phyloP scores from a whole-genome alignment of 2,888 invertebrate species.

The Julus scandinavius region DNA sequence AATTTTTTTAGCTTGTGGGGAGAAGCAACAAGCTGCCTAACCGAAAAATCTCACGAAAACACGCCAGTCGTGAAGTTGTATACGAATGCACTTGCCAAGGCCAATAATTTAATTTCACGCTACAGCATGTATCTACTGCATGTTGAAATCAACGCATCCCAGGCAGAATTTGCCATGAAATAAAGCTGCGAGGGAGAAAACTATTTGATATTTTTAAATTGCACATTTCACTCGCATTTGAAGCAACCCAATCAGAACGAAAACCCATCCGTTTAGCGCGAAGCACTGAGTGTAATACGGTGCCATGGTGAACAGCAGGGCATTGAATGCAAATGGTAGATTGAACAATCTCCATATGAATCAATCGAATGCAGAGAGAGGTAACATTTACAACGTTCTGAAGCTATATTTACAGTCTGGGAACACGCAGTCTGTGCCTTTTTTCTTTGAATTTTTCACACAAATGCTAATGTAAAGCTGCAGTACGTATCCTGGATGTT shows the following conservation, averaged over 20 bases:
- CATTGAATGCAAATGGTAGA: not conserved
- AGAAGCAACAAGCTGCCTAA: not conserved
- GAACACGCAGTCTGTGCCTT: not conserved
- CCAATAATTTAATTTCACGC: conserved; percentile 31
- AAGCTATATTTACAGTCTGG: not conserved
- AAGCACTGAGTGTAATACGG: not conserved
- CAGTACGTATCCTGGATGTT: not conserved
- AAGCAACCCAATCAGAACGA: conserved; percentile 13
- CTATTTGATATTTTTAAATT: not conserved
- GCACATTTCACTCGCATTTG: conserved; percentile 6
- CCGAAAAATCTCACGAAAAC: not conserved
- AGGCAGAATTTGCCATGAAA: not conserved
- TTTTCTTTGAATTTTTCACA: too few relatives aligned
- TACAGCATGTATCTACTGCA: not conserved
- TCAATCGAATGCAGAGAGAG: not conserved
- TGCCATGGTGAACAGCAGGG: not conserved
- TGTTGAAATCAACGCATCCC: not conserved
- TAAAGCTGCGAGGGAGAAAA: not conserved
- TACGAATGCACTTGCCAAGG: not conserved
- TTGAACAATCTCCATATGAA: conserved; percentile 10
- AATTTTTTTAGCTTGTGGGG: not conserved
- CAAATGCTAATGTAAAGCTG: not conserved
- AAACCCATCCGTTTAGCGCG: conserved; percentile 12
- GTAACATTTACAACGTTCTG: not conserved
- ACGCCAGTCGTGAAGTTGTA: not conserved